Conservation (phyloP, 1,140 invertebrate species). For the Phocides pigmalion region DNA sequence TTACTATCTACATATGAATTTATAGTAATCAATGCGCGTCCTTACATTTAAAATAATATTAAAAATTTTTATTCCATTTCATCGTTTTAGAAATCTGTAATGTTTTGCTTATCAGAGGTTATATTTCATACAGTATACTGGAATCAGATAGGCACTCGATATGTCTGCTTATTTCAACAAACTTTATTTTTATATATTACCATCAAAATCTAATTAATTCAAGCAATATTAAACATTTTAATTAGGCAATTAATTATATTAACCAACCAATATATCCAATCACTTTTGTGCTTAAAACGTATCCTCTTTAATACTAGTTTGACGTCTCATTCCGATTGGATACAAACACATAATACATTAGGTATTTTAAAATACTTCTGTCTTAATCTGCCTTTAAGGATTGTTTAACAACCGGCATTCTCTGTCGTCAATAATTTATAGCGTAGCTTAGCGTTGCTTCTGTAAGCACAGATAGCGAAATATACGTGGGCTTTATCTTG, state of each 20-base stretch:
- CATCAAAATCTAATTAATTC: too few species aligned
- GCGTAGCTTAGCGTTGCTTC: constrained; percentile 58
- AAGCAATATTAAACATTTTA: too few species aligned
- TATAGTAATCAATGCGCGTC: too few species aligned
- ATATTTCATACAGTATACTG: too few species aligned
- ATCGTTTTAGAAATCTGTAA: too few species aligned
- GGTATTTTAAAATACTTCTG: constrained; percentile 52
- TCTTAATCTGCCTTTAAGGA: constrained; percentile 73
- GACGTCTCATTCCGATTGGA: constrained; percentile 17
- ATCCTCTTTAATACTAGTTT: constrained; percentile 10
- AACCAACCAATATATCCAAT: neutral
- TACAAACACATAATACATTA: constrained; percentile 24
- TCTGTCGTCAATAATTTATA: constrained; percentile 66
- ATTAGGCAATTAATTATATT: neutral
- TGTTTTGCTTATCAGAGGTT: too few species aligned
- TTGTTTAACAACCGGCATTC: constrained; percentile 67
- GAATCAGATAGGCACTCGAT: too few species aligned
- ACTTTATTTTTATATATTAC: too few species aligned
- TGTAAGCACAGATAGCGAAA: constrained; percentile 27
- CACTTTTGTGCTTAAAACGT: neutral
- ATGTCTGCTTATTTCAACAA: too few species aligned
- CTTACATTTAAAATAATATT: too few species aligned
- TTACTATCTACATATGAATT: too few species aligned
- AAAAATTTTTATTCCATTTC: too few species aligned
- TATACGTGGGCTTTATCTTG: neutral